Base-by-base conservation (phyloP, 2,113 vertebrate genomes). In the Hystrix cristata region DNA sequence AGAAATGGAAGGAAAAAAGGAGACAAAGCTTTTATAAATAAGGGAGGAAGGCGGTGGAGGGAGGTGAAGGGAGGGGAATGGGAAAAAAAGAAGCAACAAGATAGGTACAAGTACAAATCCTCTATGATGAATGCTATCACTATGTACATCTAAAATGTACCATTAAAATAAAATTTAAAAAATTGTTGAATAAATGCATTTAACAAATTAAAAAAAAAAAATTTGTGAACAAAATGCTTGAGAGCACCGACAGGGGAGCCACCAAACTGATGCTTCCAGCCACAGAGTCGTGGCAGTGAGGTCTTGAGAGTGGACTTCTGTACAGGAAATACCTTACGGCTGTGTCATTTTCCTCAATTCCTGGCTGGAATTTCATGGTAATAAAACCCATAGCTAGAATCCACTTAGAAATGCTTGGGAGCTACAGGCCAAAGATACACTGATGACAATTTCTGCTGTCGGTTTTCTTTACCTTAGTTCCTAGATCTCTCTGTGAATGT, bases 331-430 rank as follows among this genome's bases (percentile, higher is more conserved):
- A 92, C 27, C 65, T 95, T 57, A 23, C 59, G n/a, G 51, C 51
- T 83, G 16, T 55, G 84, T 94, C 91, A 87, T 88, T 95, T 90
- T 79, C 51, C 90, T 81, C 74, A 87, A 0, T 84, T 97, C 57
- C 62, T 95, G 53, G 59, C 5, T 93, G 67, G 67, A 95, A 94
- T 89, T 83, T 95, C 79, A 67, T 59, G 72, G 57, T 69, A 83
- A 95, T 80, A 87, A 80, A 96, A 96, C 82, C 48, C 82, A 71
- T 46, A 90, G 86, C 53, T 87, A 23, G 64, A 96, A 94, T 90
- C 95, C 74, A 76, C 23, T 83, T 87, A 93, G 53, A 84, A 71
- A 79, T 89, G 91, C 80, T 87, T 69, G 48, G 27, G 29, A 94
- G 71, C 72, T 31, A 91, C 85, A 94, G 91, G 60, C 74, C 76